These are phyloP conservation scores for Syncerus caffer DNA, from an alignment of 2,797 vertebrate species.

Conservation along the genomic window DNA sequence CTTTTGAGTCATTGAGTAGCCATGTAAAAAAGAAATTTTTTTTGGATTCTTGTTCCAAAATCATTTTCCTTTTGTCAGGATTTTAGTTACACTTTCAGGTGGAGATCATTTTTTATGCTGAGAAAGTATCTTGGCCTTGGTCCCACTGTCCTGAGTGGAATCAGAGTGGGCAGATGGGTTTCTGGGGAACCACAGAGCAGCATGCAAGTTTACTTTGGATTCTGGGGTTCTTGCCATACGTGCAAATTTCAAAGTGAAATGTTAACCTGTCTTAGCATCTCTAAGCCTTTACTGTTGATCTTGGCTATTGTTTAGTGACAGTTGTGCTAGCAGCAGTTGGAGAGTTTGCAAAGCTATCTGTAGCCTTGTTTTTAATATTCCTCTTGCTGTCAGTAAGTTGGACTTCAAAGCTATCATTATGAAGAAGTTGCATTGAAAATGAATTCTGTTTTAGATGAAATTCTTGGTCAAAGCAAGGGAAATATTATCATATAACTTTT, in stretches of 20 bases:
- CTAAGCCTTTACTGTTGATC: constrained; percentile 46
- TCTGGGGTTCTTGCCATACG: not conserved
- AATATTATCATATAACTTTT: not conserved
- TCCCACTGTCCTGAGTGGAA: not conserved
- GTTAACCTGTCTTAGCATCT: constrained; percentile 58
- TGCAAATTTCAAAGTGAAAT: constrained; percentile 68
- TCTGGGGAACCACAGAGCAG: constrained; percentile 32
- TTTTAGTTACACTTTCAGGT: constrained; percentile 57
- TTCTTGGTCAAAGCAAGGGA: constrained; percentile 46
- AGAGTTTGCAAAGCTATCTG: constrained; percentile 9
- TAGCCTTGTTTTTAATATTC: constrained; percentile 43
- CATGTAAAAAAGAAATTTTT: not conserved
- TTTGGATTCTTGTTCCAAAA: constrained; percentile 36
- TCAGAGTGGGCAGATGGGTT: not conserved
- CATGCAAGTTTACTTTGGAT: constrained; percentile 52
- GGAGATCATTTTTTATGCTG: constrained; percentile 26
- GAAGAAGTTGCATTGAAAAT: constrained; percentile 42
- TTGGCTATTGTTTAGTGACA: constrained; percentile 58
- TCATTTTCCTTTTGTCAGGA: constrained; percentile 39
- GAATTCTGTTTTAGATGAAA: constrained; percentile 36
- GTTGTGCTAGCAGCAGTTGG: constrained; percentile 40
- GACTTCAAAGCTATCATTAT: constrained; percentile 23
- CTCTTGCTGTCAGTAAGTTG: constrained; percentile 14
- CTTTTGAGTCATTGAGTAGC: constrained; percentile 22
- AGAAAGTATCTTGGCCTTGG: constrained; percentile 30